A percentile compares a stretch with the other conserved stretches of the same genome.
These are phyloP conservation scores for Lytechinus variegatus DNA, from an alignment of 35 echinoderm and acorn worm genomes.

Conservation along the genomic window DNA sequence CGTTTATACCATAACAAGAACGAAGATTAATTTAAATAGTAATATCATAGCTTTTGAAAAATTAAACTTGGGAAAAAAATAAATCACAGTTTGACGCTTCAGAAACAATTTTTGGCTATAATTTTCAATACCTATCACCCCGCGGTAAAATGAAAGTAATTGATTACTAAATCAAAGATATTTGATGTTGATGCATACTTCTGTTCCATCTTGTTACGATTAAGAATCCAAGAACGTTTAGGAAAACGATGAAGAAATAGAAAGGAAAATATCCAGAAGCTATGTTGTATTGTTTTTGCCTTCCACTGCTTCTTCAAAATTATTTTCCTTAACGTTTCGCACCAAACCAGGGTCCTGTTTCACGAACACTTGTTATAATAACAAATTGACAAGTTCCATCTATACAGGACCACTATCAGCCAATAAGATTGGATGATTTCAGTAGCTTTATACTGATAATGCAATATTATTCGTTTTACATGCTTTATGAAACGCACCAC, in stretches of 20 bases:
- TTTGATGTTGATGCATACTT: not conserved
- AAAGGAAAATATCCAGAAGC: not conserved
- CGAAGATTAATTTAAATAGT: not conserved
- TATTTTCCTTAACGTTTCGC: not conserved
- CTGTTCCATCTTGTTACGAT: not conserved
- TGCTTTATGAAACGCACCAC: too few relatives aligned
- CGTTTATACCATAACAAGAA: not conserved
- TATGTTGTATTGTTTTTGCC: not conserved
- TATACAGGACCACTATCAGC: too few relatives aligned
- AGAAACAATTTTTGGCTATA: not conserved
- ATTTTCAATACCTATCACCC: not conserved
- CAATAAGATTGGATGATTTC: too few relatives aligned
- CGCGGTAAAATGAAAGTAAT: not conserved
- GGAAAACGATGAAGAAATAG: not conserved
- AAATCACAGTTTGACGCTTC: not conserved
- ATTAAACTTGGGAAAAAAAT: not conserved
- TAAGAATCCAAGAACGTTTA: not conserved
- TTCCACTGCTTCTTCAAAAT: not conserved
- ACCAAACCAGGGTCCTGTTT: not conserved
- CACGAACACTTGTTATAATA: too few relatives aligned
- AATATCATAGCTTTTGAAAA: not conserved
- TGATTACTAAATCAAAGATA: not conserved
- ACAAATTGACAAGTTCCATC: too few relatives aligned
- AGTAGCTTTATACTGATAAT: too few relatives aligned
- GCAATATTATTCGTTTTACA: too few relatives aligned